Evolutionary conservation across 30 jellyfish, hydroid and myxozoan genomes (phyloP).

Genomic region (Pseudorhiza aurosa): DNA sequence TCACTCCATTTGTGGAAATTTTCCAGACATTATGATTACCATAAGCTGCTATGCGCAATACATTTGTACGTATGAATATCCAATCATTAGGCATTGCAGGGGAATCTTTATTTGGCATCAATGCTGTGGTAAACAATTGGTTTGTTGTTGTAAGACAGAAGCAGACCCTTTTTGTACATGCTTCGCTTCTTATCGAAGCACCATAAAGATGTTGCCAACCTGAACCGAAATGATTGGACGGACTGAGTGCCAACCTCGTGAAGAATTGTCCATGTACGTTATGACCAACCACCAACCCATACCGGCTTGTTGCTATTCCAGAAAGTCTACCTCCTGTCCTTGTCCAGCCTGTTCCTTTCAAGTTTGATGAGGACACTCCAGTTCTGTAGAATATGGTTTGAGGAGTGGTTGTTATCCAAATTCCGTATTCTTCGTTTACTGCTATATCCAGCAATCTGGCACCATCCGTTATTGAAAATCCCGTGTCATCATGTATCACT

Average conservation of each 20-base stretch:
- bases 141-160: neutral
- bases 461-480: neutral
- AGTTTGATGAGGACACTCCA: constrained; percentile 16
- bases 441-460: neutral
- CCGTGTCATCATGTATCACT: constrained; percentile 4
- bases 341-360: constrained; percentile 21
- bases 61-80: constrained; percentile 3
- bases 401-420: neutral
- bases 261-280: neutral
- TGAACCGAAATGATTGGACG: constrained; percentile 6
- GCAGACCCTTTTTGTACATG: constrained; percentile 37
- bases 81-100: constrained; percentile 8
- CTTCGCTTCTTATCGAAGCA: neutral
- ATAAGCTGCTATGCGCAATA: constrained; percentile 26
- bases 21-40: constrained; percentile 43
- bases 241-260: constrained; percentile 1
- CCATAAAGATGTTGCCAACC: neutral
- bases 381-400: neutral
- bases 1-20: constrained; percentile 7
- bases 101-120: constrained; percentile 19
- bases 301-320: constrained; percentile 34
- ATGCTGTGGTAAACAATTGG: constrained; percentile 11
- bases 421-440: constrained; percentile 29
- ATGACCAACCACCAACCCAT: constrained; percentile 40
- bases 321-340: neutral